A percentile compares a stretch with the other conserved stretches of the same genome.
These are phyloP conservation scores for Tricholaema leucomelas DNA, from an alignment of 2,113 vertebrate species.

Conservation along the genomic window DNA sequence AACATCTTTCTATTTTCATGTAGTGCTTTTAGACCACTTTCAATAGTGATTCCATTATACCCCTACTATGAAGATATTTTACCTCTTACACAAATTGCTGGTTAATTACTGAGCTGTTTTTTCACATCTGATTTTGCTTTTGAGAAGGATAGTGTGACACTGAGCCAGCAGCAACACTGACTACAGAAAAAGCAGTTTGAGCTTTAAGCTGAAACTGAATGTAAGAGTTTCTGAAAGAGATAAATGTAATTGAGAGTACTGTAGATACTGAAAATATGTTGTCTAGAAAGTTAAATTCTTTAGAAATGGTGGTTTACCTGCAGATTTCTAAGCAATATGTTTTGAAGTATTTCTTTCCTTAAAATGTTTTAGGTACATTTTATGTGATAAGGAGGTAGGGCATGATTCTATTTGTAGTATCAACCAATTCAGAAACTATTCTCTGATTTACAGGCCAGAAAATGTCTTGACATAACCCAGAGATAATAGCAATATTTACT, in stretches of 20 bases:
- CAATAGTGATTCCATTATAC: slow-evolving; percentile 30
- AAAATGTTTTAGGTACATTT: background rate
- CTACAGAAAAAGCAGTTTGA: background rate
- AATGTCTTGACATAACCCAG: background rate
- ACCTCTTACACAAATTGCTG: slow-evolving; percentile 46
- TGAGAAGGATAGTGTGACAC: slow-evolving; percentile 9
- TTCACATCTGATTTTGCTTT: slow-evolving; percentile 43
- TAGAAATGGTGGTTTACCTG: background rate
- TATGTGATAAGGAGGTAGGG: background rate
- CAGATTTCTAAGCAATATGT: background rate
- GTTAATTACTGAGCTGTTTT: slow-evolving; percentile 64
- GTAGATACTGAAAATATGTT: background rate
- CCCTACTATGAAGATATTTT: slow-evolving; percentile 28
- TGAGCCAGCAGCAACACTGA: slow-evolving; percentile 33
- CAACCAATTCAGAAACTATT: background rate
- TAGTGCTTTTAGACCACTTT: slow-evolving; percentile 51
- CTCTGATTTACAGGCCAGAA: background rate
- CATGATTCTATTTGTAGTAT: background rate
- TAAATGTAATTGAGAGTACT: background rate
- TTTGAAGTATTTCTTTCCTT: background rate
- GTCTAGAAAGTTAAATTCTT: background rate
- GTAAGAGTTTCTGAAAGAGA: background rate
- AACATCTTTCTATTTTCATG: slow-evolving; percentile 49
- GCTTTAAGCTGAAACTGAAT: background rate
- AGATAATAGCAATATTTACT: background rate